Percentiles rank a stretch among this genome's conserved stretches.
Conservation (phyloP, 2,113 vertebrate genomes). For the Bujurquina vittata region DNA sequence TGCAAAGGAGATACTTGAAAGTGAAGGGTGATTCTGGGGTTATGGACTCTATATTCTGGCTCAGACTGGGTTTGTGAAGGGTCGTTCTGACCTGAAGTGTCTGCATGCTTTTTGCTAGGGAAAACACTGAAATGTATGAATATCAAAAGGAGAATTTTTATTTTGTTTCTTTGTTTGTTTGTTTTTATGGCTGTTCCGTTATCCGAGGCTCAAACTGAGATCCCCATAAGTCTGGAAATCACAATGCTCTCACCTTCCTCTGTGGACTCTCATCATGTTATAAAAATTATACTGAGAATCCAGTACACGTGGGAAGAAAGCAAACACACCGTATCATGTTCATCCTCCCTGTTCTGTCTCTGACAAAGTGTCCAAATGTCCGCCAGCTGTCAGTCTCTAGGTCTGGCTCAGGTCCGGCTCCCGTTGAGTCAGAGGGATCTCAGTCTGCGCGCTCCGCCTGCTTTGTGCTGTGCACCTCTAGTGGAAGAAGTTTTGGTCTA, state of each 20-base stretch:
- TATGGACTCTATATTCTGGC: constrained; percentile 69
- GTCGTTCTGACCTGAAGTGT: constrained; percentile 58
- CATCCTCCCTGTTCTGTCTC: constrained; percentile 27
- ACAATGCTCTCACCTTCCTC: constrained; percentile 12
- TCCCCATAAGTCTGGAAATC: constrained; percentile 49
- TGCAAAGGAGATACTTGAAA: constrained; percentile 8
- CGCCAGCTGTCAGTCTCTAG: constrained; percentile 8
- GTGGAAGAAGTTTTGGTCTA: constrained; percentile 82
- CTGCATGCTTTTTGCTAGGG: constrained; percentile 71
- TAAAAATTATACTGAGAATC: constrained; percentile 5
- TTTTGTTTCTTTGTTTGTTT: neutral
- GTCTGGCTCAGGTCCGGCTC: constrained; percentile 22
- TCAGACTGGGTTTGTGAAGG: constrained; percentile 75
- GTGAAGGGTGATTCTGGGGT: constrained; percentile 14
- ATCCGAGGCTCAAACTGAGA: constrained; percentile 77
- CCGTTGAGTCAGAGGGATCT: constrained; percentile 65
- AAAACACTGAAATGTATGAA: constrained; percentile 59
- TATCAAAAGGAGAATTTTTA: constrained; percentile 60
- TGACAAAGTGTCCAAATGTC: constrained; percentile 17
- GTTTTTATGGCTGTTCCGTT: constrained; percentile 76
- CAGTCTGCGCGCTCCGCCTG: constrained; percentile 72
- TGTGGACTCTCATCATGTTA: neutral
- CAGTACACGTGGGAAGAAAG: constrained; percentile 9
- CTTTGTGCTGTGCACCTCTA: constrained; percentile 80
- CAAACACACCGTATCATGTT: neutral